Conservation (phyloP, 2,797 vertebrate species). For the Poecilia picta region DNA sequence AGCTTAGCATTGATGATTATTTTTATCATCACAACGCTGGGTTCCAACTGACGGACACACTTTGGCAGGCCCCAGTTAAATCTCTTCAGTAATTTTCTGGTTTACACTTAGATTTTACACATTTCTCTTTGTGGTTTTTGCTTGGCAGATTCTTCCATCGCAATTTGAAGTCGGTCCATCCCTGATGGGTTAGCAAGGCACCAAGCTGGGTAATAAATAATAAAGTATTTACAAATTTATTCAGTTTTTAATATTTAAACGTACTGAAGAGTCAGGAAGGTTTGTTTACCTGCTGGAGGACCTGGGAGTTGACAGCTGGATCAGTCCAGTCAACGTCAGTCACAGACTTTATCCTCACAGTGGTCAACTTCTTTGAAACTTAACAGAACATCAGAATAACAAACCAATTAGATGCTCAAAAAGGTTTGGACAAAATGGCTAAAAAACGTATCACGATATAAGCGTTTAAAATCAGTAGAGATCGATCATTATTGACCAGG, state of each 20-base stretch:
- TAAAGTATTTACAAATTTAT: background rate
- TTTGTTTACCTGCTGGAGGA: slow-evolving; percentile 17
- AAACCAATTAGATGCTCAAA: background rate
- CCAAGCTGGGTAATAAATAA: slow-evolving; percentile 3
- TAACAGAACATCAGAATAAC: background rate
- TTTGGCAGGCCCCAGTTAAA: no score
- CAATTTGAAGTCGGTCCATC: background rate
- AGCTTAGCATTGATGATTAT: no score
- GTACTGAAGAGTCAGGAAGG: background rate
- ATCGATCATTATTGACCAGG: no score
- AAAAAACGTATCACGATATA: no score
- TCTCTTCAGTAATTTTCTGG: no score
- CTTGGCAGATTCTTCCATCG: slow-evolving; percentile 2
- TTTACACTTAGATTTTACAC: background rate
- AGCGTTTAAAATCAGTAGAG: no score
- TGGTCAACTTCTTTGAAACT: slow-evolving; percentile 4
- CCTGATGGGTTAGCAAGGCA: fast-evolving
- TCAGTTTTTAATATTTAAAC: background rate
- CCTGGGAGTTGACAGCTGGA: background rate
- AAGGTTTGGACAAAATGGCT: background rate
- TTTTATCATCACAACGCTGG: no score
- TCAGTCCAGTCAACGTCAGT: background rate
- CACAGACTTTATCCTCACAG: background rate
- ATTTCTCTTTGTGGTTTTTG: background rate
- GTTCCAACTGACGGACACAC: no score